Evolutionary conservation across 2,888 invertebrate genomes (phyloP).

Genomic region (Scaptomyza tumidula): DNA sequence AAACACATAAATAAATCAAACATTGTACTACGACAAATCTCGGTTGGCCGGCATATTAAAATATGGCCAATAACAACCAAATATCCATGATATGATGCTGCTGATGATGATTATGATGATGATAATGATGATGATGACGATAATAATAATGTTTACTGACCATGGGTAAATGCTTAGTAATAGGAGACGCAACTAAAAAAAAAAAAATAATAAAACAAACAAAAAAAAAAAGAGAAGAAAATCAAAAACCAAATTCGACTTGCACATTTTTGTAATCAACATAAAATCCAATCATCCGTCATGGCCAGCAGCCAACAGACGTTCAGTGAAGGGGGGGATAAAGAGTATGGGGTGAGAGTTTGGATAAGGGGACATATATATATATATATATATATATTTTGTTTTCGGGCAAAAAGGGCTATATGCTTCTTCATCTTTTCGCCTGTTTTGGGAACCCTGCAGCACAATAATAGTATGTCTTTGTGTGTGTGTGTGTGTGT

Average conservation of each 20-base stretch:
- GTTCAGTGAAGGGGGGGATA: slow-evolving; percentile 9
- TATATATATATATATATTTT: neutral
- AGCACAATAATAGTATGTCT: slow-evolving; percentile 25
- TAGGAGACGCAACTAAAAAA: slow-evolving; percentile 40
- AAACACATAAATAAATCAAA: slow-evolving; percentile 78
- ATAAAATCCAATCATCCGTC: slow-evolving; percentile 79
- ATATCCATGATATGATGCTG: slow-evolving; percentile 54
- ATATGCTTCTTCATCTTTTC: slow-evolving; percentile 29
- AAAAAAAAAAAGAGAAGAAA: slow-evolving; percentile 40
- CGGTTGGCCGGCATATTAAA: slow-evolving; percentile 74
- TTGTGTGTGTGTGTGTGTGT: neutral
- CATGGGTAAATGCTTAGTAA: slow-evolving; percentile 54
- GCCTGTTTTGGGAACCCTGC: slow-evolving; percentile 16
- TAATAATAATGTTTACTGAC: slow-evolving; percentile 40
- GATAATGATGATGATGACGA: slow-evolving; percentile 22
- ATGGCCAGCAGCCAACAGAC: slow-evolving; percentile 72
- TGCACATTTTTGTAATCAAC: slow-evolving; percentile 76
- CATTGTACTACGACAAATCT: slow-evolving; percentile 78
- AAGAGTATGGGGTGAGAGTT: neutral
- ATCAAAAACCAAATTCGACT: slow-evolving; percentile 66
- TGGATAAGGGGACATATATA: neutral
- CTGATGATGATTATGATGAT: slow-evolving; percentile 7
- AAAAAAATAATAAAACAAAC: neutral
- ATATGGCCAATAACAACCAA: slow-evolving; percentile 76
- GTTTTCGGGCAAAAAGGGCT: slow-evolving; percentile 58